Base-by-base conservation (phyloP, 2,888 invertebrate species). In the Mimumesa dahlbomi region DNA sequence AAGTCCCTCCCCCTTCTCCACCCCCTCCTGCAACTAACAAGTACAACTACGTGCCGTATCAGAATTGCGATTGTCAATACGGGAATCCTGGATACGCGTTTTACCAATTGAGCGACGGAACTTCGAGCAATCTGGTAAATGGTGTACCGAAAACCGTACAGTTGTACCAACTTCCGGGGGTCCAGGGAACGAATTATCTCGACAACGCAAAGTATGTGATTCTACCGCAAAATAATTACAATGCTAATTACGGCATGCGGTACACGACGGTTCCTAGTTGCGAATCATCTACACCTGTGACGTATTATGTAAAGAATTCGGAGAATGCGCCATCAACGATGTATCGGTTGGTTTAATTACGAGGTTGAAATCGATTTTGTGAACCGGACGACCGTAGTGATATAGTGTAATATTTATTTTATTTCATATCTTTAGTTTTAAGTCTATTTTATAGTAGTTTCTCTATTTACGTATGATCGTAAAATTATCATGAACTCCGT, bases 351-450 rank as follows among this genome's bases (percentile, higher is more conserved):
- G 3, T 25, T 25, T 25, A 25, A 7, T 5, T 7, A n/a, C n/a
- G n/a, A 25, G 25, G 7, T n/a, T 25, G n/a, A 25, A 25, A 7
- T 25, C 25, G 3, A 25, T 3, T 34, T 34, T 34, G 11, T 11
- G 11, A 11, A 34, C 11, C 34, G n/a, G 4, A 11, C n/a, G 34
- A 34, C n/a, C n/a, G 34, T 34, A 34, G 34, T 11, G 34, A 34
- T 4, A n/a, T 34, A 34, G 1, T 16, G 14, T 50, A 50, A 4
- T 62, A 74, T 53, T 52, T 70, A 54, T 73, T 53, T 5, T 34
- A 11, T n/a, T 5, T 7, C n/a, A 34, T n/a, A 7, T 34, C 2
- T 7, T 34, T 34, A 34, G 2, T 34, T 11, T 7, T 34, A 7
- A 34, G 3, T 25, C 25, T 25, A 25, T 25, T 25, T 25, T 7